These are phyloP conservation scores for Sarcoramphus papa DNA, from an alignment of 2,797 vertebrate genomes.

Conservation along the genomic window DNA sequence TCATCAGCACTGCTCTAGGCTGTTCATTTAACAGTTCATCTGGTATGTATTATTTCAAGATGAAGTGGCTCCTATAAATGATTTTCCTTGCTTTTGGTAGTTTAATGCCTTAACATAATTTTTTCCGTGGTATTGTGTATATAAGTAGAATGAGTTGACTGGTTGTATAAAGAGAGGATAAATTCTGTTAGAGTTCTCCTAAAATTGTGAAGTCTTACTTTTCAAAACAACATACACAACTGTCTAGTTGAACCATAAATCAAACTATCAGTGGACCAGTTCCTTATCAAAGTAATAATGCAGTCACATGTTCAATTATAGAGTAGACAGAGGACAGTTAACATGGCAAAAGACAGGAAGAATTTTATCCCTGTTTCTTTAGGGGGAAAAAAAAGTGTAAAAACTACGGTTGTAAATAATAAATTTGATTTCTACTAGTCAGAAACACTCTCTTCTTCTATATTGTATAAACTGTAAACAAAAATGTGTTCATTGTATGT, in stretches of 20 bases:
- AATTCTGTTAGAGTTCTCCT: background rate
- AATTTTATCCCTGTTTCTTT: background rate
- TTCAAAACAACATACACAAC: background rate
- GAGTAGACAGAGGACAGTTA: background rate
- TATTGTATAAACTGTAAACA: background rate
- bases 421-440: background rate
- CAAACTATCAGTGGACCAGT: background rate
- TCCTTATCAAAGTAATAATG: background rate
- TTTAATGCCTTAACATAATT: background rate
- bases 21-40: background rate
- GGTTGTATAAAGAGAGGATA: background rate
- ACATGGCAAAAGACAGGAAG: background rate
- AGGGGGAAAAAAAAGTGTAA: background rate
- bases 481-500: fast-evolving
- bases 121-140: background rate
- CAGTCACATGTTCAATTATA: background rate
- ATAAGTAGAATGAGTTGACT: background rate
- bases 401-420: background rate
- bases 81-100: constrained; percentile 12
- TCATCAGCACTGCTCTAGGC: background rate
- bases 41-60: background rate
- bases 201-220: background rate
- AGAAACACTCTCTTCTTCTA: background rate
- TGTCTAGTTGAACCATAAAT: background rate
- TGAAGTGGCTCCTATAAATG: background rate